Percentiles rank a stretch among this genome's conserved stretches.
These are phyloP conservation scores for Temnothorax rugatulus DNA, from an alignment of 2,888 invertebrate genomes.

Conservation along the genomic window DNA sequence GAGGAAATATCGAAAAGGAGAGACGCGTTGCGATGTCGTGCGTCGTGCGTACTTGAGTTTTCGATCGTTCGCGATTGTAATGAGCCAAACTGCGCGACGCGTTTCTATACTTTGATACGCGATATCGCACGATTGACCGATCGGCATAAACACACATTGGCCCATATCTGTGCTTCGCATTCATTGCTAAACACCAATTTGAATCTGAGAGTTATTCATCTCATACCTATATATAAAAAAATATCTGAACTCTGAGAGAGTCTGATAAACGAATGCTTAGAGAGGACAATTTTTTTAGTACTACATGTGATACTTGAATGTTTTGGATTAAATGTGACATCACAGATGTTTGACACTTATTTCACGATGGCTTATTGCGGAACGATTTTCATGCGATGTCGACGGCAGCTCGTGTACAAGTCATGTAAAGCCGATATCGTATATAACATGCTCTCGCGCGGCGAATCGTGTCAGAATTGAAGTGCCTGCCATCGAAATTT, in stretches of 20 bases:
- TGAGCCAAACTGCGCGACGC: constrained; percentile 8
- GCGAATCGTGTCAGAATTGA: too few species aligned
- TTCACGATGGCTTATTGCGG: too few species aligned
- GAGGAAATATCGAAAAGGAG: not conserved
- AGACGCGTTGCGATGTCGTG: not conserved
- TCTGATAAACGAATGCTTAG: not conserved
- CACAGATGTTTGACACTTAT: not conserved
- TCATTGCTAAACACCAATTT: constrained; percentile 1
- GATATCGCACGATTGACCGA: constrained; percentile 17
- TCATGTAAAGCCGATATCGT: too few species aligned
- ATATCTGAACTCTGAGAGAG: not conserved
- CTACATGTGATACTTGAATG: not conserved
- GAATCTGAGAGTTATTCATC: not conserved
- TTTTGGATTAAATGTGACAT: not conserved
- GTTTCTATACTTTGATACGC: constrained; percentile 41
- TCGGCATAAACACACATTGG: constrained; percentile 9
- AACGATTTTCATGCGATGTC: too few species aligned
- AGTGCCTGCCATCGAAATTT: too few species aligned
- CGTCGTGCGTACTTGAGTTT: not conserved
- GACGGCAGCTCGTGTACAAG: too few species aligned
- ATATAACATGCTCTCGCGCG: too few species aligned
- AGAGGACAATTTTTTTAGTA: not conserved
- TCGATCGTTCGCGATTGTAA: not conserved
- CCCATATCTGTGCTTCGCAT: not conserved
- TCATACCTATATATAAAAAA: not conserved